Evolutionary conservation across 2,113 vertebrate species (phyloP), one percentile per base, ranked within the genome.

Genomic region (Daboia siamensis): DNA sequence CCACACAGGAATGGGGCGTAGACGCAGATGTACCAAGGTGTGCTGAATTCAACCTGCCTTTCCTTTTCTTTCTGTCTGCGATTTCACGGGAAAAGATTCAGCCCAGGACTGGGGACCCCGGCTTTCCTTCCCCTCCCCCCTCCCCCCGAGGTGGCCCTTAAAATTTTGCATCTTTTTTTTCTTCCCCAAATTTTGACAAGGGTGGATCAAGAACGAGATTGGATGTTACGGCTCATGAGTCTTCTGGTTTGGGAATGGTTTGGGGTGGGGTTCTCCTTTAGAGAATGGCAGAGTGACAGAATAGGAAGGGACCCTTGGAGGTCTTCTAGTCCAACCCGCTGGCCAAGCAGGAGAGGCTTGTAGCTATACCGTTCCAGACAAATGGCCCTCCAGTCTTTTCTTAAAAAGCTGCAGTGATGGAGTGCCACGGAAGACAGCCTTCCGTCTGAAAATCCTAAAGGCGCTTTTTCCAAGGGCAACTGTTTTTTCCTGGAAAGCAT

Each of bases 1-100:
- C 80, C 86, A 90, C 20, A 23, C 11, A 92, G 86, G 87, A 94
- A 92, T 44, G 29, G 90, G 94, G 93, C 4, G 87, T 86, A 59
- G 0, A 0, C 52, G 48, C 48, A 51, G 48, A 51, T 51, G 92
- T 93, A 46, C 29, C 0, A 0, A 89, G 89, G 51, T 87, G 9
- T 0, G 51, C 12, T 0, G 23, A 54, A 88, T 24, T 90, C 3
- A 0, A 6, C n/a, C 84, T 74, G 8, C 23, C 24, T 11, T 69
- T 85, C 90, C 85, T 92, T 91, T 92, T 92, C 93, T 69, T 33
- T 3, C 21, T 20, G 10, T 24, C 87, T 33, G 80, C 11, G 39
- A 26, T 59, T 89, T 55, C 51, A 26, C 44, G 89, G n/a, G 11
- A 9, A 20, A 57, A 57, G 39, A 24, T 20, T 39, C 1, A 0